phyloP scores from a whole-genome alignment of 2,888 invertebrate species.

The Coremacera marginata region DNA sequence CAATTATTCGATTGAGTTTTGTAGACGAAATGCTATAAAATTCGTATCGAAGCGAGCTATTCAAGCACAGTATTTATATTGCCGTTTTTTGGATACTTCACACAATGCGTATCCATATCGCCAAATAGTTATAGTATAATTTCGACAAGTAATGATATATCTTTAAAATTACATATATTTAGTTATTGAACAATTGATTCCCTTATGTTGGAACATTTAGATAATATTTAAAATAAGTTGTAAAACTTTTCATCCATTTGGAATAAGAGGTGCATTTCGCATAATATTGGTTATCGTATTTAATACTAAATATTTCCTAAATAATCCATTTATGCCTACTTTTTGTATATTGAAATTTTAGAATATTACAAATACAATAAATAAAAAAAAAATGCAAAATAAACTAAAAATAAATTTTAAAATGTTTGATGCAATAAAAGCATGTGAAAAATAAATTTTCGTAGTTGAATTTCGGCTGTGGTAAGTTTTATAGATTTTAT shows the following conservation, averaged over 20 bases:
- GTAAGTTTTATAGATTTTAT: no score
- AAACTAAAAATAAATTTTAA: no score
- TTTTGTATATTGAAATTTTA: no score
- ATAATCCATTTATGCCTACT: not conserved
- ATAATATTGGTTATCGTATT: conserved; percentile 10
- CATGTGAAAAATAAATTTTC: no score
- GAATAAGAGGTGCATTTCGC: not conserved
- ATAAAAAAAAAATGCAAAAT: no score
- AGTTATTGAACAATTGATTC: conserved; percentile 8
- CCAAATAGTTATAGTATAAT: conserved; percentile 19
- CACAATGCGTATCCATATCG: conserved; percentile 14
- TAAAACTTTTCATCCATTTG: not conserved
- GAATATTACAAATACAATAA: no score
- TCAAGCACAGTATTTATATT: not conserved
- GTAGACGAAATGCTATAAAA: no score
- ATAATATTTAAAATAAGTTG: conserved; percentile 18
- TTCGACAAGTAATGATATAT: not conserved
- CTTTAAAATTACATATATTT: not conserved
- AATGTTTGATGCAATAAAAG: no score
- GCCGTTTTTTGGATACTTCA: conserved; percentile 1
- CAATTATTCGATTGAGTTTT: not conserved
- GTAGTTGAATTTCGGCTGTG: no score
- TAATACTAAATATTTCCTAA: not conserved
- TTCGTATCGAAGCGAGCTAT: no score
- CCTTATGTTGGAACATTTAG: not conserved